A percentile compares a stretch with the other conserved stretches of the same genome.
These are phyloP conservation scores for Brachionus plicatilis DNA, from an alignment of 1,140 invertebrate genomes.

Conservation along the genomic window DNA sequence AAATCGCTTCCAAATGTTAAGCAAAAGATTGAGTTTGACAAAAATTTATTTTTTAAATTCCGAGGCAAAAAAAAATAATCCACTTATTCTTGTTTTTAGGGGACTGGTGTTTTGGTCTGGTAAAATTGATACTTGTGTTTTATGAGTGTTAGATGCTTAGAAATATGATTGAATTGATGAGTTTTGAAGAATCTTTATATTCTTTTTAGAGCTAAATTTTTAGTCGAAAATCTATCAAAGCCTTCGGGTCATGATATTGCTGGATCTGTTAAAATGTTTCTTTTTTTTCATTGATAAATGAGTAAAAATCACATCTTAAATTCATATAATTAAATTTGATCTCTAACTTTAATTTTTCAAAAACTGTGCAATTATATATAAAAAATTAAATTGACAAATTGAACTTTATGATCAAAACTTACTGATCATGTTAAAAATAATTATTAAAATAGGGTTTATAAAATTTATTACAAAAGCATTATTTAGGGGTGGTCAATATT, in stretches of 20 bases:
- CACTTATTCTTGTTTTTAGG: neutral
- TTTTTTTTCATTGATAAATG: too few species aligned
- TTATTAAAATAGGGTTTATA: too few species aligned
- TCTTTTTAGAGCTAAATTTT: neutral
- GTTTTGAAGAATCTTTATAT: neutral
- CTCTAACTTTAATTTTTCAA: too few species aligned
- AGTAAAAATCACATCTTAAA: too few species aligned
- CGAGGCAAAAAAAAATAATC: neutral
- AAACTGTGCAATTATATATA: too few species aligned
- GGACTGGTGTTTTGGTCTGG: neutral
- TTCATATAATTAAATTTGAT: too few species aligned
- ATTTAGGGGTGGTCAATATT: too few species aligned
- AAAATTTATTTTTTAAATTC: neutral
- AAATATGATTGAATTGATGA: constrained; percentile 10
- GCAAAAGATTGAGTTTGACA: neutral
- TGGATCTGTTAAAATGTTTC: neutral
- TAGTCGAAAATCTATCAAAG: neutral
- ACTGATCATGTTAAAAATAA: too few species aligned
- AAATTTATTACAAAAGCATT: too few species aligned
- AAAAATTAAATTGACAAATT: too few species aligned
- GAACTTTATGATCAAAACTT: too few species aligned
- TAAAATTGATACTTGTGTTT: neutral
- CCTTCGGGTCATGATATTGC: neutral
- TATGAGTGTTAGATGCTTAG: neutral
- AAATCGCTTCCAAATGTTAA: neutral